phyloP scores from a whole-genome alignment of 2,888 invertebrate genomes.

The Hetaerina titia region DNA sequence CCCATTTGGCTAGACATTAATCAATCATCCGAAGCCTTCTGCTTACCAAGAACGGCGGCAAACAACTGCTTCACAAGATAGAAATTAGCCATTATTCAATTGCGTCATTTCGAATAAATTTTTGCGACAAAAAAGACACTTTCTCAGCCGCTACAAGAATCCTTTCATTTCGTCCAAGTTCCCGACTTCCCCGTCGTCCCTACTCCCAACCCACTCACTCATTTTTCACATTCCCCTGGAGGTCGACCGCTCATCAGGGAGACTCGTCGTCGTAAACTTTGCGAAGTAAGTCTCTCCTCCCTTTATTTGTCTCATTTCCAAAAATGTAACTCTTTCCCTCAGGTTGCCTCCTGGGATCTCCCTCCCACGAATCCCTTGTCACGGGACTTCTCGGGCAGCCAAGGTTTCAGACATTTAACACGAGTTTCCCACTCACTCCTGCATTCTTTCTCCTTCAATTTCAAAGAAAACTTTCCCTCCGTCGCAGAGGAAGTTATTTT shows the following conservation, averaged over 20 bases:
- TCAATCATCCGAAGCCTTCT: too few species aligned
- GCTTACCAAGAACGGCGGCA: too few species aligned
- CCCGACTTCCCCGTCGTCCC: too few species aligned
- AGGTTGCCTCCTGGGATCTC: neutral
- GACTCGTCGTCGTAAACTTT: constrained; percentile 7
- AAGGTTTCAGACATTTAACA: neutral
- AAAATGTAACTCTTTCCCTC: neutral
- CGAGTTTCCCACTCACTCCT: neutral
- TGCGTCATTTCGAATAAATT: too few species aligned
- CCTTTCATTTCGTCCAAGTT: too few species aligned
- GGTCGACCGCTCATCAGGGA: neutral
- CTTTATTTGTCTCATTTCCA: neutral
- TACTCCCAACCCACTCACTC: too few species aligned
- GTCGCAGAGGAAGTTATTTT: neutral
- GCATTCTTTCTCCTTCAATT: neutral
- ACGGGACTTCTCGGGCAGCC: neutral
- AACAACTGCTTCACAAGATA: too few species aligned
- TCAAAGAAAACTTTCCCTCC: neutral
- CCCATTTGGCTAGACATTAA: too few species aligned
- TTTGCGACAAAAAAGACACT: too few species aligned
- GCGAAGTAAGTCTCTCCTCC: neutral
- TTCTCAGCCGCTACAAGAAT: too few species aligned
- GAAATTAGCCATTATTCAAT: too few species aligned
- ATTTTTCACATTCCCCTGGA: neutral
- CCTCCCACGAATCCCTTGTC: neutral